Base-by-base conservation (phyloP, 2,888 invertebrate species). In the Vannuccia rotundouncinata region DNA sequence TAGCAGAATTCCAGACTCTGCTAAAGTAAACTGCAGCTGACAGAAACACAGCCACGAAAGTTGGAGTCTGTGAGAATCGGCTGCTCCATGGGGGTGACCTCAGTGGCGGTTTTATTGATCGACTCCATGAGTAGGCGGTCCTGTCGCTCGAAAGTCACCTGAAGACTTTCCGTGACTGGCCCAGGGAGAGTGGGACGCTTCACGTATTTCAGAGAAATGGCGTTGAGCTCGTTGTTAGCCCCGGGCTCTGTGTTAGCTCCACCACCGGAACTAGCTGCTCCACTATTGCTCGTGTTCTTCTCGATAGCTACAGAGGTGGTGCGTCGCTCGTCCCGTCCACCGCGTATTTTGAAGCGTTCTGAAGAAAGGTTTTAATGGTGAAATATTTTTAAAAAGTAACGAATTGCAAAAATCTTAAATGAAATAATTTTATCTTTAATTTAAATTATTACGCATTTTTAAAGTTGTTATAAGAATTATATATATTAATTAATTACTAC, bases 271-370 rank as follows among this genome's bases (percentile, higher is more conserved):
- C 45, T 45, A 17, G 17, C 5, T 5, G 10, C 45, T 45, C 45
- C 45, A 45, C 45, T 45, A n/a, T n/a, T n/a, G 17, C 10, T 10
- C 2, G 2, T 66, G 66, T 66, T 27, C 2, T 17, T 22, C 17
- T 5, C 10, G 10, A 45, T 5, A 17, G 17, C 45, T 13, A 66
- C 22, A n/a, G 5, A 2, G 5, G 66, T 66, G 5, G 66, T 5
- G 2, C 66, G 66, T 2, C 66, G 5, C 25, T 66, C 66, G 25
- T 66, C 66, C 66, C 66, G 66, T 17, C 66, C 66, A n/a, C 66
- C 66, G 66, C 66, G 66, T 17, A 66, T 66, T 66, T 66, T 66
- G 22, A 66, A 66, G 2, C 66, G 66, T 66, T 66, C 66, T 66
- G 66, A 22, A 17, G 5, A 17, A 10, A 17, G 17, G 45, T 45